phyloP scores from a whole-genome alignment of 2,797 vertebrate species.

The Acanthornis magna region DNA sequence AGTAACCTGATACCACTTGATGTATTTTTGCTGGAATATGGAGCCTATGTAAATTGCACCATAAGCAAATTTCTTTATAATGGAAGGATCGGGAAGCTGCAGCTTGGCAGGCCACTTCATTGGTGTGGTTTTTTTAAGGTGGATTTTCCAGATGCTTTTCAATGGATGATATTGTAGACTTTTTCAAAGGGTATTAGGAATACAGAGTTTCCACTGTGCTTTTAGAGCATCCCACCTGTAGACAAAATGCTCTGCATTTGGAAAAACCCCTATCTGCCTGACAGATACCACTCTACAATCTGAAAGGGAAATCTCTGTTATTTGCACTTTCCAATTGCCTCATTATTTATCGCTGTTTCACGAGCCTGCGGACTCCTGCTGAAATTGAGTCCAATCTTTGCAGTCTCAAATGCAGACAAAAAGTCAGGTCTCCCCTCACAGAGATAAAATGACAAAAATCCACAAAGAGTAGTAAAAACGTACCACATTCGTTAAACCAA shows the following conservation, averaged over 20 bases:
- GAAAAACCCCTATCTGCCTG: background rate
- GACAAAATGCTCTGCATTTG: background rate
- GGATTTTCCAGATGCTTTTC: slow-evolving; percentile 46
- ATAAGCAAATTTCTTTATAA: slow-evolving; percentile 64
- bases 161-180: background rate
- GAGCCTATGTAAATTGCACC: slow-evolving; percentile 32
- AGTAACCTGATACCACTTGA: slow-evolving; percentile 41
- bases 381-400: background rate
- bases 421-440: background rate
- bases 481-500: background rate
- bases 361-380: background rate
- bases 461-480: background rate
- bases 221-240: background rate
- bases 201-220: background rate
- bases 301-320: background rate
- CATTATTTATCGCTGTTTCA: background rate
- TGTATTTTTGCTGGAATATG: slow-evolving; percentile 65
- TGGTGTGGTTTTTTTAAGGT: slow-evolving; percentile 57
- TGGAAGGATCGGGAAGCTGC: slow-evolving; percentile 50
- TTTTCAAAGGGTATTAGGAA: background rate
- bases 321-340: background rate
- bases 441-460: background rate
- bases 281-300: background rate
- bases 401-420: background rate
- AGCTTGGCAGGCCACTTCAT: slow-evolving; percentile 2